Percentiles rank a stretch among this genome's conserved stretches.
Evolutionary conservation across 2,797 vertebrate species (phyloP).

Genomic region (Periophthalmus magnuspinnatus): DNA sequence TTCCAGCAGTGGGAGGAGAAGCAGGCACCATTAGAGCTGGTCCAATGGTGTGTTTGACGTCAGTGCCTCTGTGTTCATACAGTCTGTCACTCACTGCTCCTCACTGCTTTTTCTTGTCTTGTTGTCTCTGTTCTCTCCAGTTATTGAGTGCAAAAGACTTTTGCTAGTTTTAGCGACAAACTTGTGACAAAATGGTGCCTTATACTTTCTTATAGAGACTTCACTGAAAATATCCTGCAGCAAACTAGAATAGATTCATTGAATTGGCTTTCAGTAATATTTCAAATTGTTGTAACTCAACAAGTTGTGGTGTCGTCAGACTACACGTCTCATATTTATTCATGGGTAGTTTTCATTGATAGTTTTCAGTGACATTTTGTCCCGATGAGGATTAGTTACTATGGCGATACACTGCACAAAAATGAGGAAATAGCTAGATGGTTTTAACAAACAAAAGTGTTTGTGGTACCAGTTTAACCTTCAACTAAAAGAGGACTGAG

Average conservation of each 20-base stretch:
- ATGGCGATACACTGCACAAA: too few relatives aligned
- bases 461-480: too few relatives aligned
- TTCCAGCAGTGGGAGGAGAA: slow-evolving; percentile 41
- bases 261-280: too few relatives aligned
- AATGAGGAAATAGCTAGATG: too few relatives aligned
- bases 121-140: slow-evolving; percentile 32
- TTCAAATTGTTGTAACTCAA: too few relatives aligned
- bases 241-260: not conserved
- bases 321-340: too few relatives aligned
- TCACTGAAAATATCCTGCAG: not conserved
- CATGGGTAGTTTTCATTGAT: too few relatives aligned
- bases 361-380: too few relatives aligned
- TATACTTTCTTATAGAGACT: slow-evolving; percentile 7
- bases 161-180: slow-evolving; percentile 19
- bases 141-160: slow-evolving; percentile 5
- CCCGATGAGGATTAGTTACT: too few relatives aligned
- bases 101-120: slow-evolving; percentile 45
- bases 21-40: slow-evolving; percentile 43
- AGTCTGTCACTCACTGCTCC: slow-evolving; percentile 55
- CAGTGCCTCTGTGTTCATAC: slow-evolving; percentile 40
- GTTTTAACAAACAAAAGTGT: too few relatives aligned
- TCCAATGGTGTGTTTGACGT: slow-evolving; percentile 52
- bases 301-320: too few relatives aligned
- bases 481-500: too few relatives aligned
- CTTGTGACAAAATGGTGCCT: slow-evolving; percentile 52